Conservation (phyloP, 2,888 invertebrate genomes). For the Tanaodytes sp. region DNA sequence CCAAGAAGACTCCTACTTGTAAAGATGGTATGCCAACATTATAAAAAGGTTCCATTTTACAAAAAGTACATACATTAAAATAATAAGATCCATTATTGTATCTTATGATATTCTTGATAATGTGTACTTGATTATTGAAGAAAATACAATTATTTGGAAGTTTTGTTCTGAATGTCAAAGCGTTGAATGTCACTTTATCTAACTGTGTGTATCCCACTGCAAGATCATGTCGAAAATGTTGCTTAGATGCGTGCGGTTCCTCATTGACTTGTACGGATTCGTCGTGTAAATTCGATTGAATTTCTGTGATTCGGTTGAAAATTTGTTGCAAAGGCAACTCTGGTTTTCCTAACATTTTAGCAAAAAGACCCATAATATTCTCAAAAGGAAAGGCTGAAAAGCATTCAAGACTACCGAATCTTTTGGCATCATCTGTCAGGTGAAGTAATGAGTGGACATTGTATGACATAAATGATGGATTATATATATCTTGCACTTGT, state of each 20-base stretch:
- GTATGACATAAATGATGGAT: conserved; percentile 22
- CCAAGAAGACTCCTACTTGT: no score
- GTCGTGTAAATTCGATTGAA: neutral
- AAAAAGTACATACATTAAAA: no score
- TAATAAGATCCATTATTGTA: no score
- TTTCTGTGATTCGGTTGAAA: conserved; percentile 17
- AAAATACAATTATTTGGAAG: conserved; percentile 8
- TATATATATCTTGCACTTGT: conserved; percentile 2
- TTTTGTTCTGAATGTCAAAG: neutral
- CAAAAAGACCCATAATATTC: conserved; percentile 33
- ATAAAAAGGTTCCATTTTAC: no score
- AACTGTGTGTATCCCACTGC: neutral
- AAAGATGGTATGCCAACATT: no score
- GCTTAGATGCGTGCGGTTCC: conserved; percentile 1
- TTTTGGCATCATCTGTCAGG: conserved; percentile 26
- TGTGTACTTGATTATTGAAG: no score
- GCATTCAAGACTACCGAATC: conserved; percentile 25
- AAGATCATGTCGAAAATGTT: neutral
- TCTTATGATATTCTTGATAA: no score
- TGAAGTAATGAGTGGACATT: conserved; percentile 37
- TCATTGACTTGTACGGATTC: no score
- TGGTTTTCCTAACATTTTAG: conserved; percentile 25
- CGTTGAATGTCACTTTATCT: conserved; percentile 3
- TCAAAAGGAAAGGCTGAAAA: conserved; percentile 40
- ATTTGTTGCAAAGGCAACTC: conserved; percentile 27